Evolutionary conservation across 2,113 vertebrate genomes (phyloP), one percentile per base, ranked within the genome.

Genomic region (Chloebia gouldiae): DNA sequence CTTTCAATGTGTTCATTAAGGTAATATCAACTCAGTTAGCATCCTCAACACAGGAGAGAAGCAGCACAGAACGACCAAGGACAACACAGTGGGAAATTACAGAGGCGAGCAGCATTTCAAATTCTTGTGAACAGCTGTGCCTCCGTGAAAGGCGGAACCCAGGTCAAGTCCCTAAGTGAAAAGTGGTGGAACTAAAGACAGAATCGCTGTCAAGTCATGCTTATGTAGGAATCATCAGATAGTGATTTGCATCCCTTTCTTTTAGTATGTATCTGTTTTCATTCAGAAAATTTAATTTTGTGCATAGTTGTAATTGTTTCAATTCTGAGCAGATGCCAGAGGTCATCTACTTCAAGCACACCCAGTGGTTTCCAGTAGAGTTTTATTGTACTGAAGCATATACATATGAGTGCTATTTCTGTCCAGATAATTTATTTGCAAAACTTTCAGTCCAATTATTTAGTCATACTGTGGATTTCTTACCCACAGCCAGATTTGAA

Each of bases 21-120:
- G 81, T 70, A 88, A 92, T 53, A 88, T 15, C 61, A 37, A 81
- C 50, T 79, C 83, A 88, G 81, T 92, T 81, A 94, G 90, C 65
- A 91, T 47, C 54, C 64, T 76, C 81, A 76, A 51, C 9, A 21
- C 80, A 91, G 79, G 45, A 91, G 66, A 78, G 76, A 75, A 86
- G 53, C 51, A 77, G 73, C 70, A 77, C 20, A 53, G 71, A 94
- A 82, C 2, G 24, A 84, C 64, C 78, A 81, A 92, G 84, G 75
- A 49, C 50, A 49, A 70, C 56, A 19, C 73, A 89, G 64, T 28
- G 21, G 81, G 78, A 86, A 83, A 83, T 76, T 30, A 92, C 7
- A 59, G n/a, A 61, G 76, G 71, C 37, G 97, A 96, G 81, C 37
- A 88, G 64, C 81, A 78, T 61, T 94, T 83, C 13, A 57, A 37